Evolutionary conservation across 2,113 vertebrate species (phyloP).

Genomic region (Sinosuthora webbiana): DNA sequence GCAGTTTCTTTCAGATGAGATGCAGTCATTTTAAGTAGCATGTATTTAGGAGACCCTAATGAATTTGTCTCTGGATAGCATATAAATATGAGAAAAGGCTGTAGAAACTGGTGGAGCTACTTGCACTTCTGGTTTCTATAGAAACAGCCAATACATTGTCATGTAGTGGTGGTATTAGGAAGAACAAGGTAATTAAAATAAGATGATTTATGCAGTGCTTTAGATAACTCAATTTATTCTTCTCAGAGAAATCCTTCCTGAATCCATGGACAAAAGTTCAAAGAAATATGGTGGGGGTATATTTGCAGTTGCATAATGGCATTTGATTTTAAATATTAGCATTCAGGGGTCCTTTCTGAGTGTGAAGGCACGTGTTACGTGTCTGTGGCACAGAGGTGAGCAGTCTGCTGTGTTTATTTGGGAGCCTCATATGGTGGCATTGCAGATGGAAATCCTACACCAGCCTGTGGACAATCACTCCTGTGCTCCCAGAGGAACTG

Average conservation of each 20-base stretch:
- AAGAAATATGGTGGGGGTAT: neutral
- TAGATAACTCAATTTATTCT: neutral
- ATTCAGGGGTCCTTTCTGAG: neutral
- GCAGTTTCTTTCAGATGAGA: slow-evolving; percentile 69
- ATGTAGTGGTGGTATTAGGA: neutral
- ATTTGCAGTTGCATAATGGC: neutral
- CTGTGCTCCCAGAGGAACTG: neutral
- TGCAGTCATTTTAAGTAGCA: slow-evolving; percentile 70
- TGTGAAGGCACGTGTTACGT: neutral
- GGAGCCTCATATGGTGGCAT: neutral
- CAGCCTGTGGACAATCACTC: neutral
- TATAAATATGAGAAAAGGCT: slow-evolving; percentile 60
- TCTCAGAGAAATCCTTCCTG: neutral
- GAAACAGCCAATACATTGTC: slow-evolving; percentile 67
- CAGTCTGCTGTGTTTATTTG: neutral
- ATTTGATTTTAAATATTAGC: neutral
- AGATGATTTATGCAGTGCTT: slow-evolving; percentile 3
- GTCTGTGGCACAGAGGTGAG: neutral
- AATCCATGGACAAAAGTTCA: neutral
- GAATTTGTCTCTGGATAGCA: slow-evolving; percentile 62
- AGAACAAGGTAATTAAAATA: slow-evolving; percentile 42
- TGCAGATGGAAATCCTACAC: neutral
- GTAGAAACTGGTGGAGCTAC: slow-evolving; percentile 36
- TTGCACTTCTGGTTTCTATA: slow-evolving; percentile 73
- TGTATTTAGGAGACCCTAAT: slow-evolving; percentile 60